A percentile compares a stretch with the other conserved stretches of the same genome.
phyloP scores from a whole-genome alignment of 2,888 invertebrate genomes.

The Chloroclystis v-ata region DNA sequence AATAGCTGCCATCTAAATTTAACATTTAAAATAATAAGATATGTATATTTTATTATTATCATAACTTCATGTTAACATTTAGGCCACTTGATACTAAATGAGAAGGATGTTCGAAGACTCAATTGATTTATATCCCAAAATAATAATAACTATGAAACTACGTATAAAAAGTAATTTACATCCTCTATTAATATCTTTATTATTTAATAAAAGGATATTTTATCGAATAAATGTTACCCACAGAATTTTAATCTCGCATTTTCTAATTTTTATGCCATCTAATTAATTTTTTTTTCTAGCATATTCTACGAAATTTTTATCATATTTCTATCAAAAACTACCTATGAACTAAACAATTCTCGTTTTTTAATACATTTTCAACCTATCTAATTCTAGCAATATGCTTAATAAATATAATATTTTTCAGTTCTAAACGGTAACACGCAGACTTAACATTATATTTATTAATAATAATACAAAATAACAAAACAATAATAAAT shows the following conservation, averaged over 20 bases:
- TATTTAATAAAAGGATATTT: slow-evolving; percentile 10
- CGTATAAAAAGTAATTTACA: slow-evolving; percentile 20
- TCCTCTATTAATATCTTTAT: slow-evolving; percentile 9
- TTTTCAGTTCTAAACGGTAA: slow-evolving; percentile 55
- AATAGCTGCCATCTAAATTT: not conserved
- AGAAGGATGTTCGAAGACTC: slow-evolving; percentile 19
- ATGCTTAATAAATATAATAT: slow-evolving; percentile 28
- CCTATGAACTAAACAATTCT: not conserved
- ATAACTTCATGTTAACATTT: not conserved
- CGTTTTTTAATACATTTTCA: not conserved
- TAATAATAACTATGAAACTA: slow-evolving; percentile 14
- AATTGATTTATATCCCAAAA: slow-evolving; percentile 16
- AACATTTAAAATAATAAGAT: not conserved
- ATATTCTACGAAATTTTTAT: not conserved
- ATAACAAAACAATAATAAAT: slow-evolving; percentile 43
- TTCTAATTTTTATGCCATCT: not conserved
- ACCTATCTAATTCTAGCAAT: slow-evolving; percentile 32
- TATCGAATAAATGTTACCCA: not conserved
- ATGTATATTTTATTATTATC: not conserved
- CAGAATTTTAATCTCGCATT: not conserved
- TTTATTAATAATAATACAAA: slow-evolving; percentile 33
- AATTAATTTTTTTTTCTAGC: not conserved
- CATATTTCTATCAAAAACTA: not conserved
- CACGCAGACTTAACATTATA: slow-evolving; percentile 33
- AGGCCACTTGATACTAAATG: slow-evolving; percentile 13